Base-by-base conservation (phyloP, 2,797 vertebrate species). In the Betta splendens region DNA sequence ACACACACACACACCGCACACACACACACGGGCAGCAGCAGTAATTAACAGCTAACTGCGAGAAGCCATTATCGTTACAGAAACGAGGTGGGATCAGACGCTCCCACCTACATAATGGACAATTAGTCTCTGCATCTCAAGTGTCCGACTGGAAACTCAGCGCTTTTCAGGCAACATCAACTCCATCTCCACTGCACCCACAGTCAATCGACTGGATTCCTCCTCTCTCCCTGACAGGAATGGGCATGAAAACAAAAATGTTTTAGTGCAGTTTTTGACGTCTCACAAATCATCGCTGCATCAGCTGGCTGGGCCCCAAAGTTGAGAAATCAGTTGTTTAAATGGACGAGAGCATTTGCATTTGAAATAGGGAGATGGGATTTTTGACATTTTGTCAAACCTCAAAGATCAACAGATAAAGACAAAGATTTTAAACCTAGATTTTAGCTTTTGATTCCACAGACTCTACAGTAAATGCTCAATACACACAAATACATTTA, bases 31-130 rank as follows among this genome's bases (percentile, higher is more conserved):
- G 64, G 53, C 68, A 74, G 64, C 60, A 72, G 75, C 43, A 75
- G 74, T 81, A 87, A 87, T 87, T 87, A 89, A 86, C 69, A 60
- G 60, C 59, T 48, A 77, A 62, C 81, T 59, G 58, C 4, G 18
- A 75, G 79, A 59, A 68, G 75, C 68, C 51, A 71, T 87, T 82
- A 78, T 80, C 75, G 51, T 85, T 73, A 75, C 46, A 74, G 67
- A 66, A 77, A 79, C 6, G 59, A 81, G 75, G 77, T 73, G 77
- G 77, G 80, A 75, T 80, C 66, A 40, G 54, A 77, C 37, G 51
- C 59, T 60, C 70, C 71, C 69, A 73, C 74, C 79, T 71, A 69
- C 71, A 74, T 87, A 74, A 84, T 82, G 64, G 69, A 76, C 78
- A 60, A 72, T 87, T 81, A 78, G 58, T 54, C 26, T 65, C n/a